phyloP scores from a whole-genome alignment of 2,797 vertebrate genomes.

The Enteromius paludinosus region DNA sequence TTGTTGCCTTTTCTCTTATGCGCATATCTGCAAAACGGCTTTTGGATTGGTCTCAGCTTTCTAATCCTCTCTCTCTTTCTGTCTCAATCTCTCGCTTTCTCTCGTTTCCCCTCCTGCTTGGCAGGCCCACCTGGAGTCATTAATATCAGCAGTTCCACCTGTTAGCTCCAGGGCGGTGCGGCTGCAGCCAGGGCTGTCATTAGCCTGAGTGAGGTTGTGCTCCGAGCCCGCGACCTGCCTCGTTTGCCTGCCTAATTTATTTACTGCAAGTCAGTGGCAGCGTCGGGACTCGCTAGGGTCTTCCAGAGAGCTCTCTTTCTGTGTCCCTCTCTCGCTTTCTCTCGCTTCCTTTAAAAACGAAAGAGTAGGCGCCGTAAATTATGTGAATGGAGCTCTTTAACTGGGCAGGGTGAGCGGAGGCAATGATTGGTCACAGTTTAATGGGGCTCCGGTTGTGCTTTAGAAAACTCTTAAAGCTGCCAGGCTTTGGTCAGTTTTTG shows the following conservation, averaged over 20 bases:
- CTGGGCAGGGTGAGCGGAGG: conserved; percentile 39
- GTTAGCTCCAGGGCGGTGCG: conserved; percentile 60
- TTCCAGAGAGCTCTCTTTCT: conserved; percentile 66
- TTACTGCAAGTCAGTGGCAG: conserved; percentile 67
- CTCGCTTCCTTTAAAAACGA: conserved; percentile 29
- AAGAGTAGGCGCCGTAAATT: conserved; percentile 39
- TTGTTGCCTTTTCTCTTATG: conserved; percentile 54
- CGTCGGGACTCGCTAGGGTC: conserved; percentile 60
- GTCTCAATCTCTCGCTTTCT: conserved; percentile 41
- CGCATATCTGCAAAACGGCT: conserved; percentile 36
- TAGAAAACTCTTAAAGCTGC: conserved; percentile 74
- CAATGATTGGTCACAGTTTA: conserved; percentile 44
- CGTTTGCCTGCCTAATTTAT: conserved; percentile 78
- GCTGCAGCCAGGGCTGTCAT: conserved; percentile 67
- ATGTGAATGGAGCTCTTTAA: conserved; percentile 42
- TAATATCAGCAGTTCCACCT: conserved; percentile 61
- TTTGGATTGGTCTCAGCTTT: conserved; percentile 57
- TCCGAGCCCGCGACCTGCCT: conserved; percentile 61
- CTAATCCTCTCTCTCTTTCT: conserved; percentile 64
- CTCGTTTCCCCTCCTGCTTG: conserved; percentile 41
- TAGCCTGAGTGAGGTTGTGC: conserved; percentile 70
- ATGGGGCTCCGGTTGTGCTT: conserved; percentile 59
- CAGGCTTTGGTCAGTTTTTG: conserved; percentile 64
- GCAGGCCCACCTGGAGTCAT: conserved; percentile 54
- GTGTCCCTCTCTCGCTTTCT: conserved; percentile 58